phyloP scores from a whole-genome alignment of 2,888 invertebrate genomes.

The Thymelicus lineola region DNA sequence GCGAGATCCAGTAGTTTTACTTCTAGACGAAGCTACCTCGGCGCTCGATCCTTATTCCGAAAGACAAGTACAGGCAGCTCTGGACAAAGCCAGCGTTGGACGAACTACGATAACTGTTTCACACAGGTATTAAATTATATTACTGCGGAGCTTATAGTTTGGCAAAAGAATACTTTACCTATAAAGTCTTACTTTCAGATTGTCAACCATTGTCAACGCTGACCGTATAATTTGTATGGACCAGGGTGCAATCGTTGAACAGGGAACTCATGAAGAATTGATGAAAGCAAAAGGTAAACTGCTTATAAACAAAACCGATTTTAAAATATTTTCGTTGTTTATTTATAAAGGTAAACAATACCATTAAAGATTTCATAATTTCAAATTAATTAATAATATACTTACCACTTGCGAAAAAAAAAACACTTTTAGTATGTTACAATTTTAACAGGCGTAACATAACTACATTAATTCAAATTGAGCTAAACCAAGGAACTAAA shows the following conservation, averaged over 20 bases:
- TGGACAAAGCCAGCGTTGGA: conserved; percentile 89
- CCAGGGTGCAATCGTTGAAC: conserved; percentile 89
- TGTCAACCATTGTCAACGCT: conserved; percentile 89
- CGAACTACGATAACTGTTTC: conserved; percentile 90
- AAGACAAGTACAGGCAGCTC: conserved; percentile 91
- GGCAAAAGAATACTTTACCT: not conserved
- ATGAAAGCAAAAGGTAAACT: conserved; percentile 85
- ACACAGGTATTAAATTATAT: conserved; percentile 73
- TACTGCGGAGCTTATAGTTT: not conserved
- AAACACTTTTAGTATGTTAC: no score
- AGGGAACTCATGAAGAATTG: conserved; percentile 90
- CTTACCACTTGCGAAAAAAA: no score
- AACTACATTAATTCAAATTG: no score
- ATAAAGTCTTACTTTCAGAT: conserved; percentile 56
- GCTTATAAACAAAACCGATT: not conserved
- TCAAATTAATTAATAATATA: no score
- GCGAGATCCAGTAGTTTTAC: conserved; percentile 89
- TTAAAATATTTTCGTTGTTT: no score
- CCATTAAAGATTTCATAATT: no score
- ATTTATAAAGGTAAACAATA: no score
- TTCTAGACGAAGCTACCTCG: conserved; percentile 93
- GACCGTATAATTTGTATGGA: conserved; percentile 90
- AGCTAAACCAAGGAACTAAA: not conserved
- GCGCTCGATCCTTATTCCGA: conserved; percentile 93
- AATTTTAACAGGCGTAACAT: no score